These are phyloP conservation scores for Pangasius macronema DNA, from an alignment of 2,797 vertebrate genomes.

Conservation along the genomic window DNA sequence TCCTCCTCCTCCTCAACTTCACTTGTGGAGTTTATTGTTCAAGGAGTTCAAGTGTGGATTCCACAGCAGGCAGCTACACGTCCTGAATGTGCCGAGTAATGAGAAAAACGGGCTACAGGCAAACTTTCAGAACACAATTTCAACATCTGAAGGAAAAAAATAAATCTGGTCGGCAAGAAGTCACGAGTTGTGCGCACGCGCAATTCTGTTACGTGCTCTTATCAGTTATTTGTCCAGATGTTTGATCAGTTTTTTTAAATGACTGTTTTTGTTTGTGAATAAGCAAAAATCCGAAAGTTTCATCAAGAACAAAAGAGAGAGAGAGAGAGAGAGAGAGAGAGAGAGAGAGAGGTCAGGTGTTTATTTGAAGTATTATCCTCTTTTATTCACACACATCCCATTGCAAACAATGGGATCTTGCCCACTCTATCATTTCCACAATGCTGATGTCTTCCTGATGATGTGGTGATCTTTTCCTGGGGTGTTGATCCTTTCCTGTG, in stretches of 20 bases:
- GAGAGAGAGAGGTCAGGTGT: neutral
- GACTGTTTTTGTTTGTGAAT: neutral
- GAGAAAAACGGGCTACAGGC: neutral
- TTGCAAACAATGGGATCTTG: slow-evolving; percentile 9
- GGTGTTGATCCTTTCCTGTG: slow-evolving; percentile 22
- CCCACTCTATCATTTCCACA: neutral
- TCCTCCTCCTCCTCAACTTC: neutral
- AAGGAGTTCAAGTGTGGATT: slow-evolving; percentile 46
- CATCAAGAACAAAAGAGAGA: neutral
- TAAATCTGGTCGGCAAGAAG: neutral
- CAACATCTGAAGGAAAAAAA: neutral
- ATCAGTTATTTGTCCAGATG: no score
- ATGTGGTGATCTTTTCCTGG: slow-evolving; percentile 26
- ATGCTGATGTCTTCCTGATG: slow-evolving; percentile 21
- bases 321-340: neutral
- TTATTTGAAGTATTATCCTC: neutral
- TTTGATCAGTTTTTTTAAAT: neutral
- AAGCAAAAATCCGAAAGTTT: neutral
- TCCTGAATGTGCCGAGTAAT: slow-evolving; percentile 53
- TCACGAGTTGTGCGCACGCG: neutral
- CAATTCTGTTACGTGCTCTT: neutral
- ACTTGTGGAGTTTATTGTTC: neutral
- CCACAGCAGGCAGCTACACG: slow-evolving; percentile 74
- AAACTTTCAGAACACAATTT: neutral
- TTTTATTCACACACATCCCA: slow-evolving; percentile 28